Conservation (phyloP, 2,797 vertebrate genomes). For the Scolopax rusticola region DNA sequence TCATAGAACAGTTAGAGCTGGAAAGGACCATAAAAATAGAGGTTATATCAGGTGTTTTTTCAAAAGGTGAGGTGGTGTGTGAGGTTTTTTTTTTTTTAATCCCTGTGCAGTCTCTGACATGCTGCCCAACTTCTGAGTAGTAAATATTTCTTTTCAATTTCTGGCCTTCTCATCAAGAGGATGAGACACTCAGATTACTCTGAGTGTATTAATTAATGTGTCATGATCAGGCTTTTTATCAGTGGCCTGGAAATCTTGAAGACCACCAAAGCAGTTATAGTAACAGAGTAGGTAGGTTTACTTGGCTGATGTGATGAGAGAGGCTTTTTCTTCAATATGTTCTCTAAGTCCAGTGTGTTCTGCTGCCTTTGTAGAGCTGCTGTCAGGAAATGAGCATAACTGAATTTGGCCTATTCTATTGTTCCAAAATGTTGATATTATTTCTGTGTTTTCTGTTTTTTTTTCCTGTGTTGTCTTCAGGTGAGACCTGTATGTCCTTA, state of each 20-base stretch:
- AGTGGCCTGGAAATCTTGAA: background rate
- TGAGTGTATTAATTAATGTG: background rate
- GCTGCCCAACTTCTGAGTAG: background rate
- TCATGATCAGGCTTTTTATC: background rate
- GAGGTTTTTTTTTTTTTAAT: background rate
- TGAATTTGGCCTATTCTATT: background rate
- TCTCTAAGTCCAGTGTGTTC: background rate
- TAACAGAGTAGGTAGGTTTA: background rate
- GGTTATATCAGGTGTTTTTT: accelerated
- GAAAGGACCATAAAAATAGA: too few relatives aligned
- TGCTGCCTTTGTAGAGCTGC: background rate
- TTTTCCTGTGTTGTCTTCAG: background rate
- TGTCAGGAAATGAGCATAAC: background rate
- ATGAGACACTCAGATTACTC: background rate
- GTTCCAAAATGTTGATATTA: background rate
- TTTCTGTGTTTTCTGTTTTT: background rate
- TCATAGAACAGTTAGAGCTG: too few relatives aligned
- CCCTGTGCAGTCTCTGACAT: background rate
- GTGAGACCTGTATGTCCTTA: background rate
- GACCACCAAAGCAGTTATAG: background rate
- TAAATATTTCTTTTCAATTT: background rate
- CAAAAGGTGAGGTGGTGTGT: background rate
- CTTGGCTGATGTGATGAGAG: background rate
- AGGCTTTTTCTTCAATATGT: background rate
- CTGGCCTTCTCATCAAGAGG: background rate